Percentiles rank a stretch among this genome's conserved stretches.
phyloP scores from a whole-genome alignment of 1,140 invertebrate genomes.

The Orius insidiosus region DNA sequence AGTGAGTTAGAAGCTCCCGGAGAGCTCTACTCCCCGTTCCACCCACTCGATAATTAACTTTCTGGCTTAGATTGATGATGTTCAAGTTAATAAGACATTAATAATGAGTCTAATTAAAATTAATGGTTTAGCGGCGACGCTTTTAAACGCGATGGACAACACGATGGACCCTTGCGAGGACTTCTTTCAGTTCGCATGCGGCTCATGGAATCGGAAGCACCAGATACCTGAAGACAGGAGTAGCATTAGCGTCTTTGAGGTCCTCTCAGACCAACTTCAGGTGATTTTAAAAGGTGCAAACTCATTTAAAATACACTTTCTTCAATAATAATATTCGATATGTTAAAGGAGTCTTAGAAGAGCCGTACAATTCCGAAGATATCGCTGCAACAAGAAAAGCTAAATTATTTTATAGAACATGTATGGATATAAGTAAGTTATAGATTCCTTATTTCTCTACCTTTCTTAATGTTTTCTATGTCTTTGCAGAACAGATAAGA shows the following conservation, averaged over 20 bases:
- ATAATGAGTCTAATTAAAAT: neutral
- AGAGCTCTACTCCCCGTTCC: neutral
- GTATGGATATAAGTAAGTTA: slow-evolving; percentile 77
- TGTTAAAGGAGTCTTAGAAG: slow-evolving; percentile 43
- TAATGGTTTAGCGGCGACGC: slow-evolving; percentile 50
- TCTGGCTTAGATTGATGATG: neutral
- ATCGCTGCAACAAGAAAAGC: slow-evolving; percentile 60
- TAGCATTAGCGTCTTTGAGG: slow-evolving; percentile 76
- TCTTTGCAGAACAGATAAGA: slow-evolving; percentile 48
- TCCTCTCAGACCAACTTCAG: slow-evolving; percentile 71
- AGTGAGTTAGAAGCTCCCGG: neutral
- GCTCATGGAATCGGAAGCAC: slow-evolving; percentile 76
- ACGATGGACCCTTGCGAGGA: slow-evolving; percentile 65
- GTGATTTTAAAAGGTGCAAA: slow-evolving; percentile 50
- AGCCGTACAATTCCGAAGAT: slow-evolving; percentile 40
- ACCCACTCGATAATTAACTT: no score
- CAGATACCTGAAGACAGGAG: slow-evolving; percentile 76
- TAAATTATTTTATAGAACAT: slow-evolving; percentile 70
- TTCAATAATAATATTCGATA: neutral
- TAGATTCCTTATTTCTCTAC: no score
- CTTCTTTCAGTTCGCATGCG: slow-evolving; percentile 81
- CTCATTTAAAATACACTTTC: no score
- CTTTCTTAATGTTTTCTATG: no score
- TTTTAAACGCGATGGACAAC: slow-evolving; percentile 69
- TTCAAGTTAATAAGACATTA: neutral